Conservation (phyloP, 2,797 vertebrate species). For the Rallus crepitans region DNA sequence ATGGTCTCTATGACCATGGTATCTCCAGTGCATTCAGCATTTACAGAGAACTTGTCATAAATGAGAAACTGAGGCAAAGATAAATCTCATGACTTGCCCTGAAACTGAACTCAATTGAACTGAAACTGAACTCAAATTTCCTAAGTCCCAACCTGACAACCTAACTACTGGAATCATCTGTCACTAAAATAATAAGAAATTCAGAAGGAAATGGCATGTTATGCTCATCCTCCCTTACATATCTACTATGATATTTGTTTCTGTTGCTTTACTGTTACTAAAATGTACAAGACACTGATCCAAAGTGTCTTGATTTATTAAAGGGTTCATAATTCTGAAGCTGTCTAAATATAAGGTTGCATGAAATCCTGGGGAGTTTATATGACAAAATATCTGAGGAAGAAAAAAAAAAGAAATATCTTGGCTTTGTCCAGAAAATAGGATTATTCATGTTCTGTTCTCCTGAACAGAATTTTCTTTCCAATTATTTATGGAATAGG, state of each 20-base stretch:
- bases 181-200: constrained; percentile 29
- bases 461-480: not conserved
- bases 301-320: not conserved
- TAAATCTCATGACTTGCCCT: constrained; percentile 35
- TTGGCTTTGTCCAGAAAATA: not conserved
- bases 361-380: not conserved
- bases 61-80: constrained; percentile 64
- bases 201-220: not conserved
- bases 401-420: not conserved
- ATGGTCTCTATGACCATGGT: not conserved
- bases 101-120: constrained; percentile 48
- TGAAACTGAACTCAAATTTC: constrained; percentile 37
- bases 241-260: not conserved
- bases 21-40: not conserved
- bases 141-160: not conserved
- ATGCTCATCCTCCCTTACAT: not conserved
- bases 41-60: not conserved
- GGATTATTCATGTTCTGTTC: not conserved
- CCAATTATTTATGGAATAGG: not conserved
- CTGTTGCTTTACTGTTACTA: not conserved
- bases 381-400: not conserved
- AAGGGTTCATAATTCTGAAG: constrained; percentile 4
- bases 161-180: not conserved
- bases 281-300: not conserved
- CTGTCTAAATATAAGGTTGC: constrained; percentile 4